phyloP scores from a whole-genome alignment of 2,113 vertebrate species.

The Nothobranchius kuhntae region DNA sequence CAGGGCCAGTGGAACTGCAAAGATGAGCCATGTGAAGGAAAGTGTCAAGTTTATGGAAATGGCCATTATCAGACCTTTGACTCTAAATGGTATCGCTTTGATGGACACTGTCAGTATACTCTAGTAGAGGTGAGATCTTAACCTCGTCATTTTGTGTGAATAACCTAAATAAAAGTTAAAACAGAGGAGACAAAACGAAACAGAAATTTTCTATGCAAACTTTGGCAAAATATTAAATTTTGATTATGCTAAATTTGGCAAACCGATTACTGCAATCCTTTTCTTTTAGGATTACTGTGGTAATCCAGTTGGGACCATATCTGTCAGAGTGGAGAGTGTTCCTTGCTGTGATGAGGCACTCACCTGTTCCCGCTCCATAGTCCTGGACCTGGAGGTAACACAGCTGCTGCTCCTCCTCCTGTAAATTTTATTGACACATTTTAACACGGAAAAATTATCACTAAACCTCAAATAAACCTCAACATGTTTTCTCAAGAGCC shows the following conservation, averaged over 20 bases:
- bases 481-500: too few relatives aligned
- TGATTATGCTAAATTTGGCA: too few relatives aligned
- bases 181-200: too few relatives aligned
- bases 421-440: too few relatives aligned
- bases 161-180: too few relatives aligned
- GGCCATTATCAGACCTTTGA: conserved; percentile 82
- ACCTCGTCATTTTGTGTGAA: too few relatives aligned
- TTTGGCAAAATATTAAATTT: too few relatives aligned
- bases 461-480: too few relatives aligned
- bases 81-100: conserved; percentile 74
- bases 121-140: conserved; percentile 69
- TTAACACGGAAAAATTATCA: too few relatives aligned
- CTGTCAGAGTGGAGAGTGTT: conserved; percentile 81
- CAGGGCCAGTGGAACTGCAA: conserved; percentile 71
- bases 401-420: too few relatives aligned
- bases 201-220: too few relatives aligned
- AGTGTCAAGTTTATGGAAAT: conserved; percentile 80
- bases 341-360: conserved; percentile 85
- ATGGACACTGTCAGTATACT: conserved; percentile 79
- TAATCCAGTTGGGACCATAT: conserved; percentile 68
- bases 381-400: conserved; percentile 77
- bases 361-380: conserved; percentile 83
- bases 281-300: conserved; percentile 79
- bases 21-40: conserved; percentile 61
- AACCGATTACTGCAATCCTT: too few relatives aligned